Evolutionary conservation across 1,140 invertebrate species (phyloP).

Genomic region (Cydia splendana): DNA sequence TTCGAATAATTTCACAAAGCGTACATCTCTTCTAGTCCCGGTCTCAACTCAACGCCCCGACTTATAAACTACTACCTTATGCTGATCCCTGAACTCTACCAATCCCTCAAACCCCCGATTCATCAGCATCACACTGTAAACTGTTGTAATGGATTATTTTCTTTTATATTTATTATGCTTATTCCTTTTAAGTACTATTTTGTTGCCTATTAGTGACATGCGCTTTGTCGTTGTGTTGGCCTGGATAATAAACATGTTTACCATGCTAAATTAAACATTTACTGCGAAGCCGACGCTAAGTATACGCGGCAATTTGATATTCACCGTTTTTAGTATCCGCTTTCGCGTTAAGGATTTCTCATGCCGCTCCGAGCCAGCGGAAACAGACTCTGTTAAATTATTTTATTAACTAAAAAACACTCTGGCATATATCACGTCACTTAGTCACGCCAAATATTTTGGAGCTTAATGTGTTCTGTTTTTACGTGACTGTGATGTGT

Average conservation of each 20-base stretch:
- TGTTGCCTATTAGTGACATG: slow-evolving; percentile 10
- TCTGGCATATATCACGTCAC: too few species aligned
- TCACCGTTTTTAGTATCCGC: slow-evolving; percentile 17
- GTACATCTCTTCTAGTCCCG: too few species aligned
- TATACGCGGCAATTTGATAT: not conserved
- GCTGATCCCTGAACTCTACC: too few species aligned
- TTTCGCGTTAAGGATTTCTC: slow-evolving; percentile 4
- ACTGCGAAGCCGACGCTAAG: slow-evolving; percentile 16
- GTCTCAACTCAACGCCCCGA: too few species aligned
- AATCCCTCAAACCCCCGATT: too few species aligned
- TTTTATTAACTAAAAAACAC: not conserved
- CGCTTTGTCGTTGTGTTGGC: not conserved
- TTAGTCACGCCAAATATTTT: not conserved
- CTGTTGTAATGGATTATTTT: too few species aligned
- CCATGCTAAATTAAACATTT: slow-evolving; percentile 31
- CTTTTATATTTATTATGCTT: too few species aligned
- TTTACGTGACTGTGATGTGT: too few species aligned
- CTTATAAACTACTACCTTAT: too few species aligned
- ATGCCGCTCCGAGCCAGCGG: not conserved
- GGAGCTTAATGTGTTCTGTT: too few species aligned
- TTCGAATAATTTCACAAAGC: not conserved
- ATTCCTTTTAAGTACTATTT: not conserved
- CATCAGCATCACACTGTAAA: too few species aligned
- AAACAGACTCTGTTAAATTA: not conserved
- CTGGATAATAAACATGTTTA: slow-evolving; percentile 17